Evolutionary conservation across 2,113 vertebrate genomes (phyloP), one percentile per base, ranked within the genome.

Genomic region (Conger conger): DNA sequence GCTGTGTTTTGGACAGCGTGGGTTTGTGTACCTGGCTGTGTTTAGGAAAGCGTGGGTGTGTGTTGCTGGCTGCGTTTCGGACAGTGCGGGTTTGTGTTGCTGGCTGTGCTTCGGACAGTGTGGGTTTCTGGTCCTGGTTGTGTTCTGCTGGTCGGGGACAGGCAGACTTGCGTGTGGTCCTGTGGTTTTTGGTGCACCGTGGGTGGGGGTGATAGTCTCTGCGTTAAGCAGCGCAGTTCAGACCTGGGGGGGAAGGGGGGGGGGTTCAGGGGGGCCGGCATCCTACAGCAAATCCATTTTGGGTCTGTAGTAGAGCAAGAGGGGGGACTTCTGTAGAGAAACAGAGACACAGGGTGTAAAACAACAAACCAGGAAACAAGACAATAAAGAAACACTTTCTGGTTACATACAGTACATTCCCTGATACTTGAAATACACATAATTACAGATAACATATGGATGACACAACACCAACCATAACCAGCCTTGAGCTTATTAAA

Each of bases 201-300:
- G 92, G 92, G 92, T 89, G 81, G 86, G 92, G 91, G 91, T 97
- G 96, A 95, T 95, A 95, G 97, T 97, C 97, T 97, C 96, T 97
- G 96, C 96, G 96, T 97, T 50, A 97, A 97, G 95, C 92, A 91
- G 86, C 81, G 90, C 93, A 93, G 94, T 93, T 90, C 86, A 89
- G 86, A 91, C 93, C 94, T 93, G 92, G 89, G 18, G 87, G 93
- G 18, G 20, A 93, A 93, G 92, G 89, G 16, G 86, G 57, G 20
- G 57, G 57, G 18, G 18, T 5, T 3, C 2, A 23, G 3, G 90
- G 86, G 93, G 90, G 86, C 92, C 91, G 3, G 1, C 40, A 0
- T 77, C n/a, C 93, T 97, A 99, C 96, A 99, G 97, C 93, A 99
- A 96, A 95, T 99, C 98, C 98, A 99, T 99, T 96, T 99, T 99